These are phyloP conservation scores for Lepidurus arcticus DNA, from an alignment of 1,140 invertebrate genomes.

Conservation along the genomic window DNA sequence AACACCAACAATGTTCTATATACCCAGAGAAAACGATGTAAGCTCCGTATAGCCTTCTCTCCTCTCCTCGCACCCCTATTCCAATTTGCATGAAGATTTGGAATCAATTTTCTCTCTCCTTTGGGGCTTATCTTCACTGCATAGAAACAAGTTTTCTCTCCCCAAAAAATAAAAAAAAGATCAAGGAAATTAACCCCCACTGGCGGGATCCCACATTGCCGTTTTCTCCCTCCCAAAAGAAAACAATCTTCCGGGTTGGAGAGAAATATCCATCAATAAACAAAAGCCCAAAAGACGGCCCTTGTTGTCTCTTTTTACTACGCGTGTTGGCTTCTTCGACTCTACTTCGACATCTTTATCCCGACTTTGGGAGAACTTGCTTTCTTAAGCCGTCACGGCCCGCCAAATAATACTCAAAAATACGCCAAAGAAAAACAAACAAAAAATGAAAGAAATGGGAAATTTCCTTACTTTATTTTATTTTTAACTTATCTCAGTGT, in stretches of 20 bases:
- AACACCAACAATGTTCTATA: too few species aligned
- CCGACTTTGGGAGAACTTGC: slow-evolving; percentile 1
- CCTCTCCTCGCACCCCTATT: background rate
- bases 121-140: background rate
- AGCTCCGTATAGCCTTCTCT: too few species aligned
- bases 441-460: background rate
- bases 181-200: background rate
- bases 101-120: slow-evolving; percentile 10
- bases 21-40: too few species aligned
- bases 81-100: slow-evolving; percentile 22
- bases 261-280: slow-evolving; percentile 16
- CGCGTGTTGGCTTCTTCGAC: background rate
- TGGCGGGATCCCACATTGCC: slow-evolving; percentile 16
- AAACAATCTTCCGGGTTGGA: background rate
- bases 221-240: background rate
- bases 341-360: slow-evolving; percentile 8
- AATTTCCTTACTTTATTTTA: background rate
- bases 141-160: background rate
- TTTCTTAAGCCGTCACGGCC: background rate
- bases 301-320: background rate
- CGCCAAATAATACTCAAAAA: background rate
- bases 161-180: background rate
- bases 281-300: background rate
- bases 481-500: background rate
- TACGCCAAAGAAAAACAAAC: background rate